Evolutionary conservation across 2,113 vertebrate species (phyloP).

Genomic region (Parus major): DNA sequence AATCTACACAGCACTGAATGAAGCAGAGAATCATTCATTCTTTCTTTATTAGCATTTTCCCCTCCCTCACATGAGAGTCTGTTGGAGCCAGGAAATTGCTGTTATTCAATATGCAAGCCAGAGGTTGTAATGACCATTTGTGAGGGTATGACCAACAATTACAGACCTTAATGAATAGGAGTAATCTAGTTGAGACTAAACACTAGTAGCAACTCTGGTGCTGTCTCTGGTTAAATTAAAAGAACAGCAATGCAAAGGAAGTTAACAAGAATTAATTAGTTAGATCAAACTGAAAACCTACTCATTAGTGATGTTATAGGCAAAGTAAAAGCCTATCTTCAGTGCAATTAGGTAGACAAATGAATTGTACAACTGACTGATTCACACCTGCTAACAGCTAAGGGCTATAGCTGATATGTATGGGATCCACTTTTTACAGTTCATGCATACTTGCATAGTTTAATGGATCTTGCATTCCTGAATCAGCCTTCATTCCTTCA

Average conservation of each 20-base stretch:
- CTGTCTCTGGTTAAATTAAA: slow-evolving; percentile 86
- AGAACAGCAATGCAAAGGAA: slow-evolving; percentile 83
- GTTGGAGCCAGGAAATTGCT: slow-evolving; percentile 86
- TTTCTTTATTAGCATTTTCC: slow-evolving; percentile 85
- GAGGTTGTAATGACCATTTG: slow-evolving; percentile 86
- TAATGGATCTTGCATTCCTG: slow-evolving; percentile 80
- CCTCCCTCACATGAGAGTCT: slow-evolving; percentile 81
- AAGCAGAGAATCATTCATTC: slow-evolving; percentile 83
- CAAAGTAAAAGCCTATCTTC: slow-evolving; percentile 87
- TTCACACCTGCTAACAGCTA: slow-evolving; percentile 88
- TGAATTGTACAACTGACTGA: slow-evolving; percentile 88
- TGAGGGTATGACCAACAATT: slow-evolving; percentile 86
- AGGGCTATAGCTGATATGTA: slow-evolving; percentile 76
- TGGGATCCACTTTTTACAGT: slow-evolving; percentile 83
- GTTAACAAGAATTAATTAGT: slow-evolving; percentile 93
- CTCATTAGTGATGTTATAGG: slow-evolving; percentile 90
- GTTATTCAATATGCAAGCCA: slow-evolving; percentile 84
- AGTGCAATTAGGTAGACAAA: slow-evolving; percentile 92
- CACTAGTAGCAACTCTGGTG: slow-evolving; percentile 78
- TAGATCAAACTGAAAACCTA: slow-evolving; percentile 85
- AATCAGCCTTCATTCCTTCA: slow-evolving; percentile 76
- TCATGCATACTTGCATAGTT: slow-evolving; percentile 86
- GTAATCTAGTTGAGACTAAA: slow-evolving; percentile 85
- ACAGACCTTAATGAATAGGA: slow-evolving; percentile 84
- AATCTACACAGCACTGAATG: slow-evolving; percentile 82